Evolutionary conservation across 2,113 vertebrate species (phyloP).

Genomic region (Tichodroma muraria): DNA sequence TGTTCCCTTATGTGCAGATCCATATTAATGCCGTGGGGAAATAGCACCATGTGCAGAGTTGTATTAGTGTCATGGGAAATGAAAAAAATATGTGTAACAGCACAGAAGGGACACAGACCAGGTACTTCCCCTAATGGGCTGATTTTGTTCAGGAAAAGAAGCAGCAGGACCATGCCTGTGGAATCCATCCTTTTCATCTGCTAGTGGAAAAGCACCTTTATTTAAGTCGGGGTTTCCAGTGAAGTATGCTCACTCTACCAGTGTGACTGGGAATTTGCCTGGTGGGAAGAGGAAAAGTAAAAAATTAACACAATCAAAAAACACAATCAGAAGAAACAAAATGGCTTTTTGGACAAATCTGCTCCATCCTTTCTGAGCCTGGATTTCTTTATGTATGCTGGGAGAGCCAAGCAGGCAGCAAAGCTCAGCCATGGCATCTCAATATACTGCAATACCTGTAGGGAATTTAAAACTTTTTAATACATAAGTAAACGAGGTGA

Average conservation of each 20-base stretch:
- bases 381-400: neutral
- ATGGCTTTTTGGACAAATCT: neutral
- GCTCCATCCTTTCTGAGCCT: neutral
- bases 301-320: neutral
- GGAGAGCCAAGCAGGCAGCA: neutral
- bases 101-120: neutral
- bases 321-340: neutral
- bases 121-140: neutral
- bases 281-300: neutral
- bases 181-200: neutral
- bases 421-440: neutral
- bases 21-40: neutral
- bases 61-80: neutral
- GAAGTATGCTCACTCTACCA: neutral
- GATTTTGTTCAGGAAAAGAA: neutral
- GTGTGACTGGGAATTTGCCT: neutral
- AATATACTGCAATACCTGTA: neutral
- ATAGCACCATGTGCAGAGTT: neutral
- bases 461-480: neutral
- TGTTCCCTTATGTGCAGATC: neutral
- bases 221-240: neutral
- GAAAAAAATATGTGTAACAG: neutral
- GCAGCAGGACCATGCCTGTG: neutral
- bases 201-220: neutral
- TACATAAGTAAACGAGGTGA: neutral